phyloP scores from a whole-genome alignment of 1,140 invertebrate genomes.

The Yoshiicerus persimilis region DNA sequence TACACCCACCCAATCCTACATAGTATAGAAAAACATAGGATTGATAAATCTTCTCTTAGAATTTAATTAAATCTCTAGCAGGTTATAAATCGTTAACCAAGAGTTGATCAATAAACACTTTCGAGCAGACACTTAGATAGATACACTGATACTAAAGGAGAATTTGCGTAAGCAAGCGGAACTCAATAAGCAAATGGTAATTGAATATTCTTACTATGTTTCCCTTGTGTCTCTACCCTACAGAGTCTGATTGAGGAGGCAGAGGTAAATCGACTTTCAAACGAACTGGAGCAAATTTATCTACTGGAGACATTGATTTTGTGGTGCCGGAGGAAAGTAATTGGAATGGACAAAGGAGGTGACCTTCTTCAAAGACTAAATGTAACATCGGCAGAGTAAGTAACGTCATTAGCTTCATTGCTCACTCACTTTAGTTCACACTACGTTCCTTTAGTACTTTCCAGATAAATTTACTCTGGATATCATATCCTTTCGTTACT shows the following conservation, averaged over 20 bases:
- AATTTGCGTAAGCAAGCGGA: not conserved
- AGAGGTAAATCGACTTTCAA: slow-evolving; percentile 36
- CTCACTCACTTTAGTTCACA: not conserved
- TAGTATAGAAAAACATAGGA: not conserved
- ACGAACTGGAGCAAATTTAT: slow-evolving; percentile 37
- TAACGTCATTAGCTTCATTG: not conserved
- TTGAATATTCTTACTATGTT: not conserved
- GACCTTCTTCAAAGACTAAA: slow-evolving; percentile 25
- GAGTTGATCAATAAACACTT: not conserved
- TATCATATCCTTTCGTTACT: not conserved
- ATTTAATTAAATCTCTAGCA: not conserved
- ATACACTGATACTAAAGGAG: not conserved
- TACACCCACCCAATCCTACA: not conserved
- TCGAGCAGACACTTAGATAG: not conserved
- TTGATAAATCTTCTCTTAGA: not conserved
- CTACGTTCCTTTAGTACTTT: not conserved
- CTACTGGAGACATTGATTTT: slow-evolving; percentile 29
- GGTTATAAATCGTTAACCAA: not conserved
- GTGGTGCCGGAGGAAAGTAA: not conserved
- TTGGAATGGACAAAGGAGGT: not conserved
- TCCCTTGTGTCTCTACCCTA: not conserved
- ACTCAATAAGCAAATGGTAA: not conserved
- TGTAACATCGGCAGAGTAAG: slow-evolving; percentile 31
- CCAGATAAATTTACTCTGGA: not conserved
- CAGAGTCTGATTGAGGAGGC: slow-evolving; percentile 42